phyloP scores from a whole-genome alignment of 23 tunicate genomes.

The Trididemnum clinides region DNA sequence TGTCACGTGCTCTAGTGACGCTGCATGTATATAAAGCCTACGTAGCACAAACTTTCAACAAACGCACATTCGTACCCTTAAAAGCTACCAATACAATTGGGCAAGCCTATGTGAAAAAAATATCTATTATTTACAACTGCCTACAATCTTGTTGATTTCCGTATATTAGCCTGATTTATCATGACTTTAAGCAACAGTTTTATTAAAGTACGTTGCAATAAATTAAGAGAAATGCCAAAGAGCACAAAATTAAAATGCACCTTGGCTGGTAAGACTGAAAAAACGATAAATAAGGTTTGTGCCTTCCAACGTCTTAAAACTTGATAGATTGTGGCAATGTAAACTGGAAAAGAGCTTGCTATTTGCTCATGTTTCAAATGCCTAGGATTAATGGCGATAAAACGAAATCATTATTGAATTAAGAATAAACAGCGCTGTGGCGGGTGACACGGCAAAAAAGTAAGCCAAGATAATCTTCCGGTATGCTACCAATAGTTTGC shows the following conservation, averaged over 20 bases:
- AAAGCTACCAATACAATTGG: no score
- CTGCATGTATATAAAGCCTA: no score
- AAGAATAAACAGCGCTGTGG: no score
- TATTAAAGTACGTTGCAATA: not conserved
- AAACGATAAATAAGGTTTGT: not conserved
- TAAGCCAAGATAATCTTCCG: no score
- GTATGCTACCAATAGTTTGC: no score
- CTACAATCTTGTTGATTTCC: no score
- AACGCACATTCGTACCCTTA: not conserved
- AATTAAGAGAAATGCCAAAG: not conserved
- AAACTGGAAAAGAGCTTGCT: not conserved
- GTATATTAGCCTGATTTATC: constrained; percentile 1
- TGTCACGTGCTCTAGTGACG: no score
- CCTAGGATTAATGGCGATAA: not conserved
- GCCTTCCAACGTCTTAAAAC: not conserved
- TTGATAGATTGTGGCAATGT: not conserved
- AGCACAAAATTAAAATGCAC: not conserved
- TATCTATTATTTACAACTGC: no score
- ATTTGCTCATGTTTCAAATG: not conserved
- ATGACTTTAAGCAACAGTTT: not conserved
- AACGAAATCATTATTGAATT: constrained; percentile 19
- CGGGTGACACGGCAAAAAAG: no score
- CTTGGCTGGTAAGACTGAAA: not conserved
- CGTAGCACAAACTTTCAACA: not conserved
- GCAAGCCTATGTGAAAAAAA: no score